These are phyloP conservation scores for Aspidapion aeneum DNA, from an alignment of 2,888 invertebrate species.

Conservation along the genomic window DNA sequence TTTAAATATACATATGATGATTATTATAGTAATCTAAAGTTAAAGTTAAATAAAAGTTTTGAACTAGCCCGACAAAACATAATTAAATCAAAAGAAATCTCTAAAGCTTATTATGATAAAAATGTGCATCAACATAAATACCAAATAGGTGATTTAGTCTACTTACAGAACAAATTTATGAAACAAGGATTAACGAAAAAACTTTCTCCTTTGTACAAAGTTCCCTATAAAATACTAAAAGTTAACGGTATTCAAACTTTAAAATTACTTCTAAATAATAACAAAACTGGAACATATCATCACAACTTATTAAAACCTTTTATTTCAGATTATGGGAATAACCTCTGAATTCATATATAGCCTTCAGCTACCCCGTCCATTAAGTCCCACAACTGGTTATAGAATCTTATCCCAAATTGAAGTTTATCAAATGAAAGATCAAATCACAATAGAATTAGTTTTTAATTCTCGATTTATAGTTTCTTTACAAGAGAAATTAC, in stretches of 20 bases:
- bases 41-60: too few species aligned
- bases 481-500: too few species aligned
- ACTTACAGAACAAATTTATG: background rate
- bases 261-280: background rate
- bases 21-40: constrained; percentile 25
- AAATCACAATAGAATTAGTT: too few species aligned
- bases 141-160: background rate
- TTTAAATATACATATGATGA: constrained; percentile 33
- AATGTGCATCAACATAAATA: background rate
- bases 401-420: too few species aligned
- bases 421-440: too few species aligned
- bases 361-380: background rate
- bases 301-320: constrained; percentile 2
- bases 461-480: too few species aligned
- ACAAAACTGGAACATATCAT: background rate
- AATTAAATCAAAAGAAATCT: background rate
- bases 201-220: background rate
- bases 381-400: too few species aligned
- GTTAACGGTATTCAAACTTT: background rate
- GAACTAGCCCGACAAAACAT: constrained; percentile 24
- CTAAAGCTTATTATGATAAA: constrained; percentile 1
- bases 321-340: background rate
- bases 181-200: background rate
- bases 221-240: background rate
- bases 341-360: background rate